phyloP scores from a whole-genome alignment of 2,797 vertebrate species.

The Coluber constrictor region DNA sequence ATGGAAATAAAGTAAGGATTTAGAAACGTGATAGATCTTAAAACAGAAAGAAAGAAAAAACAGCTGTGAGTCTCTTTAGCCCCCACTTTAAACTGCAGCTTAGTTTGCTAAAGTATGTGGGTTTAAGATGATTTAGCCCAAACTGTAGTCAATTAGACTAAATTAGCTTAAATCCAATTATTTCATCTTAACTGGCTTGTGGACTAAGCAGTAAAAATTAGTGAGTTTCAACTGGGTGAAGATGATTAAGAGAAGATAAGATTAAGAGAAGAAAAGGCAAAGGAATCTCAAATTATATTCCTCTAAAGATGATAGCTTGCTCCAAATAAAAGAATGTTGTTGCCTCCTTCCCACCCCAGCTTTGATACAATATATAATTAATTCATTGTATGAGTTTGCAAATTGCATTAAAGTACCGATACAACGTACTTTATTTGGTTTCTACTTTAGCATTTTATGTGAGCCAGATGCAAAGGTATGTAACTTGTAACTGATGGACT shows the following conservation, averaged over 20 bases:
- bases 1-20: neutral
- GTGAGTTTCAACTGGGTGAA: neutral
- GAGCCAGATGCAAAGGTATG: neutral
- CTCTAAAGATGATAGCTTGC: neutral
- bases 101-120: constrained; percentile 18
- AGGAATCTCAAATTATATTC: neutral
- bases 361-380: neutral
- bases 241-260: neutral
- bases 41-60: neutral
- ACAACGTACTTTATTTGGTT: neutral
- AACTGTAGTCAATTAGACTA: constrained; percentile 18
- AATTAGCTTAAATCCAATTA: constrained; percentile 28
- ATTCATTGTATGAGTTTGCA: neutral
- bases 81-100: constrained; percentile 3
- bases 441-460: neutral
- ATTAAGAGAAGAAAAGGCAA: neutral
- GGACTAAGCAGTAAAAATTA: constrained; percentile 9
- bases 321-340: neutral
- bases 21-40: neutral
- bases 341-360: neutral
- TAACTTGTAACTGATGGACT: neutral
- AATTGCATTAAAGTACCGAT: neutral
- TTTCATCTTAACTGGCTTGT: constrained; percentile 13
- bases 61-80: neutral
- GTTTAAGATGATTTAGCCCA: constrained; percentile 22